Conservation (phyloP, 2,888 invertebrate species). For the Apotomis betuletana region DNA sequence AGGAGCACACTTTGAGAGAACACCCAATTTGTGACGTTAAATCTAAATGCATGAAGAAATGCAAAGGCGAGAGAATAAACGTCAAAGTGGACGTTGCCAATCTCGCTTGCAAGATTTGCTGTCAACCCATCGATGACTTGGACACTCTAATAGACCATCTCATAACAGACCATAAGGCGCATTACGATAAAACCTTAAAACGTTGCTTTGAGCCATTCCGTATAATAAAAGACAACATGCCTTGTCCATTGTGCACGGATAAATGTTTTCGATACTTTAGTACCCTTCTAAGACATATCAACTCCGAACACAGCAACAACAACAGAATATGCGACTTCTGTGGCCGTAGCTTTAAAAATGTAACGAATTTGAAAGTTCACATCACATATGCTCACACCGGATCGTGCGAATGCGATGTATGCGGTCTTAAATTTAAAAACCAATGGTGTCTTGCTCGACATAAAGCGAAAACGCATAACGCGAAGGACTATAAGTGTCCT, state of each 20-base stretch:
- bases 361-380: constrained; percentile 68
- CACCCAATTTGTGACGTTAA: constrained; percentile 71
- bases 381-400: constrained; percentile 69
- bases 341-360: constrained; percentile 68
- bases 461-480: constrained; percentile 70
- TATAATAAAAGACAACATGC: constrained; percentile 70
- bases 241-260: constrained; percentile 67
- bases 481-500: constrained; percentile 71
- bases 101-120: constrained; percentile 67
- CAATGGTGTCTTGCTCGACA: constrained; percentile 70
- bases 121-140: constrained; percentile 56
- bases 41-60: constrained; percentile 68
- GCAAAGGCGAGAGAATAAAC: constrained; percentile 69
- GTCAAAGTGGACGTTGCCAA: constrained; percentile 69
- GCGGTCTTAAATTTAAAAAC: constrained; percentile 69
- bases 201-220: constrained; percentile 70
- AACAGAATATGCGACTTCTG: constrained; percentile 75
- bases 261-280: constrained; percentile 68
- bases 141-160: constrained; percentile 69
- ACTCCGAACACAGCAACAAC: constrained; percentile 70
- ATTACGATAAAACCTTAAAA: constrained; percentile 65
- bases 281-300: constrained; percentile 68
- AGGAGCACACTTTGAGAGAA: constrained; percentile 61
- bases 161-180: constrained; percentile 63
- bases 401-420: constrained; percentile 65